phyloP scores from a whole-genome alignment of 2,113 vertebrate species.

The Misgurnus anguillicaudatus region DNA sequence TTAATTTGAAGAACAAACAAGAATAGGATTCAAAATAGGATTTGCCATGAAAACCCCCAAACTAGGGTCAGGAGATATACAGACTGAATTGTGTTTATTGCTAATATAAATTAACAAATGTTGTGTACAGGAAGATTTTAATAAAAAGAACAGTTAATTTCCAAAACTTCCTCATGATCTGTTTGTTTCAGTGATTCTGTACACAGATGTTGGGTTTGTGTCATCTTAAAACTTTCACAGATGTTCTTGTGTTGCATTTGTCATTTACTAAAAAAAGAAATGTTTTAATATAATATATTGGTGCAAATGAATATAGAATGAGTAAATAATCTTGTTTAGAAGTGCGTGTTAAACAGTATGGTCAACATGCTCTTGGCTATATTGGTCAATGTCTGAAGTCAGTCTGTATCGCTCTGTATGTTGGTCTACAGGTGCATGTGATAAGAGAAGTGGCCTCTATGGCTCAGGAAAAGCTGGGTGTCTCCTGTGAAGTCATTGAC shows the following conservation, averaged over 20 bases:
- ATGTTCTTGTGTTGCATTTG: too few relatives aligned
- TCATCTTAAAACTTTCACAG: too few relatives aligned
- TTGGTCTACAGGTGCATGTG: conserved; percentile 85
- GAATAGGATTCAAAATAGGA: conserved; percentile 45
- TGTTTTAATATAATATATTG: too few relatives aligned
- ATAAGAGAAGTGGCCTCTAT: conserved; percentile 90
- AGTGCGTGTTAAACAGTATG: too few relatives aligned
- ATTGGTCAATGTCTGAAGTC: not conserved
- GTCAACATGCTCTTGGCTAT: too few relatives aligned
- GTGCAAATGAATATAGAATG: too few relatives aligned
- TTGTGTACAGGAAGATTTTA: too few relatives aligned
- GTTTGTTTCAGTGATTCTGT: too few relatives aligned
- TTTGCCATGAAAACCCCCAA: not conserved
- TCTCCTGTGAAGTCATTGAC: conserved; percentile 96
- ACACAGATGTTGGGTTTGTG: not conserved
- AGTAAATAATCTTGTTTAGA: too few relatives aligned
- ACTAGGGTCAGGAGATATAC: conserved; percentile 14
- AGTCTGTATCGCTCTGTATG: not conserved
- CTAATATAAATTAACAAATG: not conserved
- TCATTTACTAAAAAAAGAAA: too few relatives aligned
- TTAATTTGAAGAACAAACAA: conserved; percentile 42
- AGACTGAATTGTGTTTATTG: not conserved
- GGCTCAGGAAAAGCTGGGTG: conserved; percentile 95
- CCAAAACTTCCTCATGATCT: too few relatives aligned
- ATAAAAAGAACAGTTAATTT: too few relatives aligned